Evolutionary conservation across 2,888 invertebrate genomes (phyloP).

Genomic region (Tetragnatha montana): DNA sequence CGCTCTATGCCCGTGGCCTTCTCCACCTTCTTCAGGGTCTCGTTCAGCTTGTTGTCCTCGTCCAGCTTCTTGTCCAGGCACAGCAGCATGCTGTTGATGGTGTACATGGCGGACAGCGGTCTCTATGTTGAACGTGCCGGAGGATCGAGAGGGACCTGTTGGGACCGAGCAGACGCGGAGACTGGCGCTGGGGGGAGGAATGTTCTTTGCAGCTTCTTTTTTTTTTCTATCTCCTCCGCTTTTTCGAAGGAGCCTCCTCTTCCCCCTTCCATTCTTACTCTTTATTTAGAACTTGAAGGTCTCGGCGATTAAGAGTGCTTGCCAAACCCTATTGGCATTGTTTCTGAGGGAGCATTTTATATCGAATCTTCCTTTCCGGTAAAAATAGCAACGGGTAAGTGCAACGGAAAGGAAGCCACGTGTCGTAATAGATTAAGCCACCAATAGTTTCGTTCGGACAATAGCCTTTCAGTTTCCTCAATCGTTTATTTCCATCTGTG

Average conservation of each 20-base stretch:
- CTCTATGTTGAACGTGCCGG: neutral
- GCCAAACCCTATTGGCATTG: constrained; percentile 66
- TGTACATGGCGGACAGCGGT: constrained; percentile 36
- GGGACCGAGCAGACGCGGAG: constrained; percentile 21
- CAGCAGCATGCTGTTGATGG: constrained; percentile 53
- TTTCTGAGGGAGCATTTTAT: constrained; percentile 59
- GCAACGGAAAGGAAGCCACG: constrained; percentile 16
- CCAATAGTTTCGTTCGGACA: neutral
- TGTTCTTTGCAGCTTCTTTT: constrained; percentile 41
- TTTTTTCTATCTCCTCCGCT: constrained; percentile 9
- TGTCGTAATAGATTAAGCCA: neutral
- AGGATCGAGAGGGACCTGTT: constrained; percentile 7
- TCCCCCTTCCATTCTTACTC: constrained; percentile 62
- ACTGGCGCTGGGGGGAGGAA: constrained; percentile 30
- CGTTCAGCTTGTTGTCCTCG: constrained; percentile 71
- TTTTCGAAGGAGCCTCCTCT: constrained; percentile 22
- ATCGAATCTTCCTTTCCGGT: constrained; percentile 36
- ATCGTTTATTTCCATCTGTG: neutral
- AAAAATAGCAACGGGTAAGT: constrained; percentile 63
- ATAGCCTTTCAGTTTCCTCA: neutral
- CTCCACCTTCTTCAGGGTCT: constrained; percentile 81
- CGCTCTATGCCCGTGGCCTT: constrained; percentile 84
- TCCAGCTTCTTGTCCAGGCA: constrained; percentile 72
- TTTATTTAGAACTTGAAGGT: constrained; percentile 64
- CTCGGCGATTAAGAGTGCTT: constrained; percentile 59